Evolutionary conservation across 2,797 vertebrate species (phyloP), one percentile per base, ranked within the genome.

Genomic region (Neoniphon sammara): DNA sequence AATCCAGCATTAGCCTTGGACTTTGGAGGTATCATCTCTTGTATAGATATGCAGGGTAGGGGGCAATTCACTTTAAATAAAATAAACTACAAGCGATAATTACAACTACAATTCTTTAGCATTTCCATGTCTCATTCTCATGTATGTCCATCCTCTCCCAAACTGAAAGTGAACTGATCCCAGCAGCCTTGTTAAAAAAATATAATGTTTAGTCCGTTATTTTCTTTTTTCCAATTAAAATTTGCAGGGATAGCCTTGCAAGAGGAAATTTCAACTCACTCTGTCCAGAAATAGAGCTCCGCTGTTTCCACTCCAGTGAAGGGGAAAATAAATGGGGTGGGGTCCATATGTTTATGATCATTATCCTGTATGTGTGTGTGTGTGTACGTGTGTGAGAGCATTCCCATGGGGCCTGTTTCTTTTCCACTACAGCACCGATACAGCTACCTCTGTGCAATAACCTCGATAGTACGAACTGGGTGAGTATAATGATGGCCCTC

Each of bases 361-460:
- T 89, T 81, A 84, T 62, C 34, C 66, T 75, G 77, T 67, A 81
- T 88, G 77, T 83, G 83, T 77, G 74, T 76, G 80, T 30, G 53
- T 42, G 11, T 21, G 57, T 59, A 44, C 30, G 61, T 23, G 42
- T 18, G 61, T 42, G 55, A 66, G 63, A n/a, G 25, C 44, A 39
- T 70, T 88, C 84, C 85, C 85, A 44, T 39, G 73, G 74, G 81
- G 83, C 62, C 15, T 70, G 84, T 88, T 91, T 91, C 83, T 77
- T 55, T 89, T 87, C 71, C 80, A 81, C 80, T 82, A 75, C 67
- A 62, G 75, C 59, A 27, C 62, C 78, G 78, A 64, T 54, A 44
- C 52, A 7, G 66, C 81, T 70, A 78, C 70, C 61, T 73, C 44
- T 30, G 69, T 17, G 66, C 78, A 89, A 85, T 82, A 79, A 85